Evolutionary conservation across 2,113 vertebrate genomes (phyloP).

Genomic region (Phaethon lepturus): DNA sequence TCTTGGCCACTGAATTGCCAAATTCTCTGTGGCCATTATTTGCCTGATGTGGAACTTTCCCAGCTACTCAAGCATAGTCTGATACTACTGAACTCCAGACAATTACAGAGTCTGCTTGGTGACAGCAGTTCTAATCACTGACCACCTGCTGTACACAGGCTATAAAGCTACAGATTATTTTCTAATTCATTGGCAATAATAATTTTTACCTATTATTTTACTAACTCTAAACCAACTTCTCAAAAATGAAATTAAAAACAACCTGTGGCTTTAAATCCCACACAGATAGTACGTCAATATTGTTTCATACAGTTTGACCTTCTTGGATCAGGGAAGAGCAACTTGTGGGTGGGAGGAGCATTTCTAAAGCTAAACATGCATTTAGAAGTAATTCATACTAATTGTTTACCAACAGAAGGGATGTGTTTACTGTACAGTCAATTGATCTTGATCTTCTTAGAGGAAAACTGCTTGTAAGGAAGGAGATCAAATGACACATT

Average conservation of each 20-base stretch:
- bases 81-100: not conserved
- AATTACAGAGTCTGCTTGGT: not conserved
- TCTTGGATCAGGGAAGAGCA: not conserved
- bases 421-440: slow-evolving; percentile 43
- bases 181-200: not conserved
- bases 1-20: not conserved
- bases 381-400: not conserved
- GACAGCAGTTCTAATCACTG: not conserved
- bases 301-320: not conserved
- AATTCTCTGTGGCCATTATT: not conserved
- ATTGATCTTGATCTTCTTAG: slow-evolving; percentile 17
- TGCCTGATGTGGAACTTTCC: not conserved
- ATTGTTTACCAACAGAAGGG: slow-evolving; percentile 13
- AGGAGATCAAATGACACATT: slow-evolving; percentile 24
- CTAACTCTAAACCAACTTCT: not conserved
- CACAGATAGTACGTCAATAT: accelerated
- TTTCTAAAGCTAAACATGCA: not conserved
- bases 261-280: not conserved
- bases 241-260: not conserved
- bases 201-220: not conserved
- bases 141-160: not conserved
- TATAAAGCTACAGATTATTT: not conserved
- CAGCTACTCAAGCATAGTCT: not conserved
- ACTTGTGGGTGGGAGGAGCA: not conserved
- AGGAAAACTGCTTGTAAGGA: not conserved